Base-by-base conservation (phyloP, 2,888 invertebrate genomes). In the Listrodromus nycthemerus region DNA sequence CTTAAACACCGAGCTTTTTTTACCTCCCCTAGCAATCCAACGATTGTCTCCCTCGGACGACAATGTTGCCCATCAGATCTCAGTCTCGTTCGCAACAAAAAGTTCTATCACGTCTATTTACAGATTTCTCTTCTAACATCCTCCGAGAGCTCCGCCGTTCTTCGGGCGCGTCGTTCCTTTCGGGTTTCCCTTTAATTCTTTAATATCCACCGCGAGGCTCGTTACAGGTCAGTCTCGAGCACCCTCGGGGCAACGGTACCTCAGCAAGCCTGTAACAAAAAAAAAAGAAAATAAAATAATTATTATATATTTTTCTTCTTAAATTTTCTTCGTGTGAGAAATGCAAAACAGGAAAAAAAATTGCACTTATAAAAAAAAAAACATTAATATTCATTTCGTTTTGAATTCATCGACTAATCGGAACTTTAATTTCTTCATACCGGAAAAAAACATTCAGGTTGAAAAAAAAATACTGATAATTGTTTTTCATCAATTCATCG, bases 201-300 rank as follows among this genome's bases (percentile, higher is more conserved):
- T n/a, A 55, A 45, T 84, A 76, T 84, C 84, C 84, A 79, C 83
- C 83, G 81, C 80, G 81, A 85, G 82, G 82, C 85, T 83, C 81
- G 85, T 89, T 86, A 90, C 87, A 90, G 87, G 77, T 90, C 89
- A 83, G 88, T 90, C 88, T 89, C 89, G 86, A 89, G 89, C 86
- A 88, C 88, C 88, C 87, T 86, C 87, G 89, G 89, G 85, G 87
- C 88, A 85, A 88, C 86, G 86, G 78, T 86, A 80, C 86, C 89
- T 91, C 91, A 91, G 91, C 91, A 91, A 82, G 91, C 91, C 91
- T 91, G 87, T 30, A 89, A 67, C 78, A 84, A 52, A 83, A 67
- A 80, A 37, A 58, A 41, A 76, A n/a, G n/a, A 21, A n/a, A 6
- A 52, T 21, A 50, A 21, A 52, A 21, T n/a, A 10, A n/a, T 19